phyloP scores from a whole-genome alignment of 2,797 vertebrate genomes.

The Rhinichthys osculus region DNA sequence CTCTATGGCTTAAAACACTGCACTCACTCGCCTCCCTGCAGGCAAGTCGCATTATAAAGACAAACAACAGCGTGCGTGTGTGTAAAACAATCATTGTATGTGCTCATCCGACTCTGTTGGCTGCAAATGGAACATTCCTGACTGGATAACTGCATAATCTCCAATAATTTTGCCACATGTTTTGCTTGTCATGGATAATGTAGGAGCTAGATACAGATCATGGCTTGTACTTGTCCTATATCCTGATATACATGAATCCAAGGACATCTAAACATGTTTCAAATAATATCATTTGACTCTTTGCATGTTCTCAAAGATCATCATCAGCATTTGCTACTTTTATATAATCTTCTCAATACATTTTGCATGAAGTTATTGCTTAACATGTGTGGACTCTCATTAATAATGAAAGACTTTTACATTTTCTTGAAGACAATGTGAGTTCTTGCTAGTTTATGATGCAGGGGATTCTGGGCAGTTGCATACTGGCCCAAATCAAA shows the following conservation, averaged over 20 bases:
- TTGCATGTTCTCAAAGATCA: neutral
- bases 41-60: slow-evolving; percentile 7
- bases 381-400: neutral
- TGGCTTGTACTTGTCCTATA: neutral
- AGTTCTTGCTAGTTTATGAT: neutral
- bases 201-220: neutral
- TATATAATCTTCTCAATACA: neutral
- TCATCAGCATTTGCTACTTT: neutral
- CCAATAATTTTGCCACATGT: neutral
- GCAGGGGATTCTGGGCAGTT: neutral
- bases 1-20: neutral
- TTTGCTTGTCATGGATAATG: neutral
- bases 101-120: neutral
- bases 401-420: neutral
- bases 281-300: neutral
- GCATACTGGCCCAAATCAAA: neutral
- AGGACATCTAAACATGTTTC: neutral
- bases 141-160: slow-evolving; percentile 19
- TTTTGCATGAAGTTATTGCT: neutral
- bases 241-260: neutral
- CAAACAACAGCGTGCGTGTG: neutral
- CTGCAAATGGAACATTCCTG: neutral
- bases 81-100: slow-evolving; percentile 10
- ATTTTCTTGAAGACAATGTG: neutral
- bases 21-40: neutral